Base-by-base conservation (phyloP, 2,888 invertebrate genomes). In the Lepidocyrtoides sp. region DNA sequence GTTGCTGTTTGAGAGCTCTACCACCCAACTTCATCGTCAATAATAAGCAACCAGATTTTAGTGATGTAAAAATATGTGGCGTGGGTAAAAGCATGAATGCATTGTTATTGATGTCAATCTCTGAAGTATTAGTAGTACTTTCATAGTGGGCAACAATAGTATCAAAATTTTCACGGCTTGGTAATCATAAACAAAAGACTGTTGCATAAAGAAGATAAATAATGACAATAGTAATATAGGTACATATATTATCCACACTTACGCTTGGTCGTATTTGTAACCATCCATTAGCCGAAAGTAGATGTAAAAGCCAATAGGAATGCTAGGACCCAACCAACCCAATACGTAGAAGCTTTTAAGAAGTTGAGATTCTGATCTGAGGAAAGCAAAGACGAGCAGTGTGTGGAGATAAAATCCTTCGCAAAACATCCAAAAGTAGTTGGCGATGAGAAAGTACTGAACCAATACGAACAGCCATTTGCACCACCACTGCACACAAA, bases 401-500 rank as follows among this genome's bases (percentile, higher is more conserved):
- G 99, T 99, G 96, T 99, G 99, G 93, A 99, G 96, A 95, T 99
- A 99, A 93, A 98, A 96, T 0, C 98, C 98, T 95, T 98, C 98
- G 96, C 98, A 98, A 94, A 99, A 96, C 98, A 99, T 99, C 99
- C 99, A 99, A 94, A 98, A 97, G 96, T 99, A 99, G 96, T 98
- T 99, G 94, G 98, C 98, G 91, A 98, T 96, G 94, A 99, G 96
- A 95, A 98, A 98, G 95, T 98, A 98, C 95, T 98, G 98, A 81
- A 98, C 96, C 75, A 97, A 95, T 41, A 98, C 97, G 96, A 98
- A 98, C 75, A 99, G 96, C 84, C 96, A 96, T 94, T 97, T 97
- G 95, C 99, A 99, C 96, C 97, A 97, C 14, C 96, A 95, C 96
- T 98, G 96, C 63, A 96, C 14, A 66, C 10, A 66, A 32, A 66